Base-by-base conservation (phyloP, 92 coral and sea anemone species). In the Parazoanthus darwini region DNA sequence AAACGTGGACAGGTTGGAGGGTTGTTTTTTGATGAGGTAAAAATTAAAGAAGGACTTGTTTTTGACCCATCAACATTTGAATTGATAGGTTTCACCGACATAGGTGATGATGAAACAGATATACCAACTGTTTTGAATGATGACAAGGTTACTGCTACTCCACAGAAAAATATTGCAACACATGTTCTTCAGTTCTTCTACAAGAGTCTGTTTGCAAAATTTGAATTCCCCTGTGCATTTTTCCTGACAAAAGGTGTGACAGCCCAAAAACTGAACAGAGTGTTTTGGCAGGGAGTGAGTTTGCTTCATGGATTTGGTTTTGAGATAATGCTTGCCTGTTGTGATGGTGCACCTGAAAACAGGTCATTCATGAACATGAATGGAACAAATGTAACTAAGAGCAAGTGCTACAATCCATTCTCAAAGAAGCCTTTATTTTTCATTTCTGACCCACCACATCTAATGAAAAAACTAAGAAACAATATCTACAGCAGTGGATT, bases 321-420 rank as follows among this genome's bases (percentile, higher is more conserved):
- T 54, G 54, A 54, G n/a, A 23, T 88, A 37, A 42, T 93, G 75
- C 88, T 88, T 18, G 35, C 89, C 9, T 81, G 91, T 79, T 93
- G 91, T 93, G 95, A 91, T 83, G 93, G 95, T 11, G 93, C 93
- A 42, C 51, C 93, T 33, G 92, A 86, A 70, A 91, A 93, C 88
- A 76, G 91, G n/a, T 50, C 93, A 0, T 89, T 93, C 63, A 85
- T 91, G 78, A 56, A 66, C 36, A 91, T 93, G 82, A 93, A 93
- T 86, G 92, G 92, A 14, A 70, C 86, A 3, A 93, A 85, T 50
- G 54, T 44, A 74, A 38, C 87, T 72, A 85, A 81, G 43, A 81
- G 93, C 82, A 74, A 82, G 54, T 66, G 92, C 2, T 39, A 39
- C 36, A 90, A 93, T 86, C 95, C 87, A 20, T 90, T 83, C 68